phyloP scores from a whole-genome alignment of 2,797 vertebrate species.

The Micrastur ruficollis region DNA sequence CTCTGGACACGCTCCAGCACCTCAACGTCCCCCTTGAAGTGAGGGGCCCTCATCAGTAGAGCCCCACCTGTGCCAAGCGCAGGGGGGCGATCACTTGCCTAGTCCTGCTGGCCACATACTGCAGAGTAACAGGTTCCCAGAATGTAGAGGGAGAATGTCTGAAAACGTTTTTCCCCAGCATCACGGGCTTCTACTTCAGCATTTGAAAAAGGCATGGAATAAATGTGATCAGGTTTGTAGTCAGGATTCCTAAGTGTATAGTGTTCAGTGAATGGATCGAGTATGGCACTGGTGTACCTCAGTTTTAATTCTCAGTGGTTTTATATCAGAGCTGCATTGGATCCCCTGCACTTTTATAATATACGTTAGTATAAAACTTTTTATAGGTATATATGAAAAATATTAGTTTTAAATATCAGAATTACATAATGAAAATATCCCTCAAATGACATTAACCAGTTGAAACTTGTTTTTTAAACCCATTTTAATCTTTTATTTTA shows the following conservation, averaged over 20 bases:
- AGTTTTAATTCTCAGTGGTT: neutral
- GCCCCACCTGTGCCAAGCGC: too few species aligned
- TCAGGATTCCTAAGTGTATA: neutral
- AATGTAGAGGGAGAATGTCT: neutral
- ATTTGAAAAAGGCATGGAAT: neutral
- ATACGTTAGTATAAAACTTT: accelerated
- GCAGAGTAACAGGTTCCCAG: neutral
- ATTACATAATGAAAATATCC: neutral
- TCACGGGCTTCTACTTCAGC: accelerated
- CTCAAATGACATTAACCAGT: neutral
- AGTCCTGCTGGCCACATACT: too few species aligned
- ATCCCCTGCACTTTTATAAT: neutral
- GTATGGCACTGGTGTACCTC: neutral
- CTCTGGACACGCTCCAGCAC: too few species aligned
- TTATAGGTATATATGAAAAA: neutral
- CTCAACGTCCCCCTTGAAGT: too few species aligned
- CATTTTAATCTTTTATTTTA: neutral
- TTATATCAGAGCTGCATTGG: neutral
- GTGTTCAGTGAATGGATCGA: neutral
- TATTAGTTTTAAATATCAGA: neutral
- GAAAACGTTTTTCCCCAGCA: neutral
- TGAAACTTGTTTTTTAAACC: neutral
- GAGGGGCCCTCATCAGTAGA: too few species aligned
- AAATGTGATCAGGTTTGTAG: neutral
- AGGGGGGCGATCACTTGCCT: too few species aligned